Evolutionary conservation across 2,888 invertebrate genomes (phyloP), one percentile per base, ranked within the genome.

Genomic region (Molorchus minor): DNA sequence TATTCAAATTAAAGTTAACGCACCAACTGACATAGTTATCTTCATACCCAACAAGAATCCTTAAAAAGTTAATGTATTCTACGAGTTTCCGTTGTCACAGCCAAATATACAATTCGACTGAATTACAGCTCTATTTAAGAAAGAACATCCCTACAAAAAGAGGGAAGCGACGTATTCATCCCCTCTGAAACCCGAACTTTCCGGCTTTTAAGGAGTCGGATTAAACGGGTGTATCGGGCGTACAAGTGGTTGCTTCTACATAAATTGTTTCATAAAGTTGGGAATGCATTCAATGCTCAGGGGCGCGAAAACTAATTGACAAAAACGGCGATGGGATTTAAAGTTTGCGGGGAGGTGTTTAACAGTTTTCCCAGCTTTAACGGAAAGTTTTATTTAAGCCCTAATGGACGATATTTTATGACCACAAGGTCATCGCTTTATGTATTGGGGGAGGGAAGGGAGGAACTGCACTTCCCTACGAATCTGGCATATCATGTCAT

Each of bases 91-190:
- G 53, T 54, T 59, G 62, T 59, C 62, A 49, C 29, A 43, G 53
- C 51, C 58, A 62, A 47, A 54, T 54, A 49, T 51, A 54, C 59
- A 57, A 54, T 62, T 59, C 57, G 61, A 54, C 30, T 56, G 64
- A 57, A 62, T 64, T 62, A 56, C 54, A 56, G 53, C 55, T 62
- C 59, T 61, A 65, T 60, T 57, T 57, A 65, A 58, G 58, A 56
- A 52, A 61, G 62, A 58, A 49, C 47, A 58, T 55, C 52, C 53
- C 58, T 41, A 51, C 59, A 59, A 62, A 59, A 62, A 62, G 56
- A 43, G 47, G 30, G 53, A 58, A 58, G 56, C 52, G 46, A 56
- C 56, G 44, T n/a, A 10, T 36, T 20, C 17, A 38, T 49, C 38
- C 49, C 46, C 52, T 51, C 55, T 30, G 53, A 54, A 59, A 57